Base-by-base conservation (phyloP, 37 sponge, comb jelly and placozoan species). In the Ephydatia muelleri region DNA sequence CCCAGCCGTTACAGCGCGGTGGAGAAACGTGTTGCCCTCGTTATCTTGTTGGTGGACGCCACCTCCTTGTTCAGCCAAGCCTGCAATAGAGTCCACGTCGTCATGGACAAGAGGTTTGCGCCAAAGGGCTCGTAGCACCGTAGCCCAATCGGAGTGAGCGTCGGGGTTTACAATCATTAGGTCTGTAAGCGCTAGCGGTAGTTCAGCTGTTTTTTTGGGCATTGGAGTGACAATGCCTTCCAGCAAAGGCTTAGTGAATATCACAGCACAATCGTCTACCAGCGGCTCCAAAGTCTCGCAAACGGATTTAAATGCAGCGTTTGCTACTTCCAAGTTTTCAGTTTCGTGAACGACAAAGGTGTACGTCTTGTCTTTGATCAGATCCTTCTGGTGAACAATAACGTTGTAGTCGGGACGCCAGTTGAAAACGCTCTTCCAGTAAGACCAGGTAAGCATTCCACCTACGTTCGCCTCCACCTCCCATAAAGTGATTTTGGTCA, bases 281-380 rank as follows among this genome's bases (percentile, higher is more conserved):
- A 80, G 68, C 34, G 30, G 68, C 35, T 29, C 29, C 33, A 80
- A 33, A 13, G 68, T n/a, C 2, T 3, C 3, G 3, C 64, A 3
- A 28, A 80, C 23, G 2, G 57, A 19, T 65, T 65, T 35, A 33
- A 80, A 80, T 29, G 81, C 81, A 21, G 16, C 81, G 13, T 65
- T 5, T 5, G 69, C 12, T 80, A 43, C 43, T 5, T 37, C 28
- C 25, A 43, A 5, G 2, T 2, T 28, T 2, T 23, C 23, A 8
- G 28, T 23, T 40, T 78, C 80, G 40, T 49, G 40, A 49, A 78
- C 29, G 30, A 78, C 80, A 40, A 78, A 78, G 11, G 48, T 47
- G 5, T 29, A 23, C 5, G 43, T 28, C 26, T 78, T 49, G 23
- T 27, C 5, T n/a, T 39, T 38, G 43, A 43, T 43, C 11, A 6